Percentiles rank a stretch among this genome's conserved stretches.
Evolutionary conservation across 2,113 vertebrate species (phyloP).

Genomic region (Neopipo cinnamomea): DNA sequence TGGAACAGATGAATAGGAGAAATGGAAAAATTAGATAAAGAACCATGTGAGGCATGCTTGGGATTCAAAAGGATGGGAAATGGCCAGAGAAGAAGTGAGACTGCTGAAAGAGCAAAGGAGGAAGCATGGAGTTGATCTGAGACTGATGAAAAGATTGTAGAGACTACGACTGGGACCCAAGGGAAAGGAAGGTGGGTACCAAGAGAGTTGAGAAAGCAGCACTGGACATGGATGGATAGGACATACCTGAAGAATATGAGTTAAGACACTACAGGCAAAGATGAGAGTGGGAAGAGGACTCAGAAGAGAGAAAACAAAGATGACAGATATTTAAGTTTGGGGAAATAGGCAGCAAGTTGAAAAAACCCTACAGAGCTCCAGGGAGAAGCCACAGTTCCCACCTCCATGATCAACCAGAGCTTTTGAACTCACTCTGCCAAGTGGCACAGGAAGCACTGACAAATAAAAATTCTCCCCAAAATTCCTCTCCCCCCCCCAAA

Average conservation of each 20-base stretch:
- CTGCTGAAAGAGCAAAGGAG: not conserved
- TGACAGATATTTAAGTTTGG: not conserved
- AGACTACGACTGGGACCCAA: not conserved
- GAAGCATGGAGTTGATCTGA: not conserved
- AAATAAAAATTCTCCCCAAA: not conserved
- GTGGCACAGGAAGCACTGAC: not conserved
- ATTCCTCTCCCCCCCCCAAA: rapidly evolving
- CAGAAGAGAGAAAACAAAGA: not conserved
- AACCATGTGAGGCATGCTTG: not conserved
- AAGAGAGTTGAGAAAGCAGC: not conserved
- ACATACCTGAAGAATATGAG: not conserved
- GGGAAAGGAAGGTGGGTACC: not conserved
- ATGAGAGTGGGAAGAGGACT: not conserved
- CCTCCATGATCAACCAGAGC: not conserved
- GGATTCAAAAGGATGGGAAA: not conserved
- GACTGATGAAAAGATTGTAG: not conserved
- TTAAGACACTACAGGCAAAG: not conserved
- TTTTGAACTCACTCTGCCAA: not conserved
- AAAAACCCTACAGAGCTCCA: not conserved
- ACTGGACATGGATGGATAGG: not conserved
- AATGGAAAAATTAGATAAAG: not conserved
- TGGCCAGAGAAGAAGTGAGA: not conserved
- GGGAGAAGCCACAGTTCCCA: not conserved
- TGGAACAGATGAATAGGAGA: not conserved
- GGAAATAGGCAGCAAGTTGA: not conserved